A percentile compares a stretch with the other conserved stretches of the same genome.
phyloP scores from a whole-genome alignment of 2,113 vertebrate genomes.

The Chaetops frenatus region DNA sequence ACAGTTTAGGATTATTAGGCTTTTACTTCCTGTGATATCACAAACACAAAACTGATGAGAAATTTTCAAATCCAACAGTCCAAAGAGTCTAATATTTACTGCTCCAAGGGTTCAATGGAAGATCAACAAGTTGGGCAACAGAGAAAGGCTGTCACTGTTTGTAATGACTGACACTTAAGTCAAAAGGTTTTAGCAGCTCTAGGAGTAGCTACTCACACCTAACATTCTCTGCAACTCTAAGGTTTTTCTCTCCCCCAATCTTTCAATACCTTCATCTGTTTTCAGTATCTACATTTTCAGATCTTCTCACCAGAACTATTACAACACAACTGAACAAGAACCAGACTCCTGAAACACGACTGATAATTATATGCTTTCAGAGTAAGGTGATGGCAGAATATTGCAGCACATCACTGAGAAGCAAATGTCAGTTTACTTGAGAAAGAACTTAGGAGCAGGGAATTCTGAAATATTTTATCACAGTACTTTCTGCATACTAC shows the following conservation, averaged over 20 bases:
- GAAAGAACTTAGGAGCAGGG: not conserved
- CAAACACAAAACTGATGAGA: not conserved
- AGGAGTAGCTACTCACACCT: not conserved
- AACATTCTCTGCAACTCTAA: not conserved
- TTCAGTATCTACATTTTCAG: not conserved
- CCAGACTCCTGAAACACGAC: fast-evolving
- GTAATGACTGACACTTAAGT: not conserved
- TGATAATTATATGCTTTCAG: not conserved
- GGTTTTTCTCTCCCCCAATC: fast-evolving
- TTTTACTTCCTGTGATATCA: not conserved
- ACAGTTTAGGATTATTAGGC: fast-evolving
- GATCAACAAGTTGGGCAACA: not conserved
- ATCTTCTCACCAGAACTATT: not conserved
- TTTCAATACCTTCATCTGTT: not conserved
- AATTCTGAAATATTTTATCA: not conserved
- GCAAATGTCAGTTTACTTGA: not conserved
- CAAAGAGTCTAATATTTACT: not conserved
- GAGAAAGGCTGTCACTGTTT: not conserved
- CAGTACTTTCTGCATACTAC: not conserved
- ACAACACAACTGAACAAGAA: not conserved
- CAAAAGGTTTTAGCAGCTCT: not conserved
- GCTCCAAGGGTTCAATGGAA: not conserved
- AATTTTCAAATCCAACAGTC: not conserved
- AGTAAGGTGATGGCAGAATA: not conserved
- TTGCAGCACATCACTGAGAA: not conserved